These are phyloP conservation scores for Malurus elegans DNA, from an alignment of 2,113 vertebrate genomes.

Conservation along the genomic window DNA sequence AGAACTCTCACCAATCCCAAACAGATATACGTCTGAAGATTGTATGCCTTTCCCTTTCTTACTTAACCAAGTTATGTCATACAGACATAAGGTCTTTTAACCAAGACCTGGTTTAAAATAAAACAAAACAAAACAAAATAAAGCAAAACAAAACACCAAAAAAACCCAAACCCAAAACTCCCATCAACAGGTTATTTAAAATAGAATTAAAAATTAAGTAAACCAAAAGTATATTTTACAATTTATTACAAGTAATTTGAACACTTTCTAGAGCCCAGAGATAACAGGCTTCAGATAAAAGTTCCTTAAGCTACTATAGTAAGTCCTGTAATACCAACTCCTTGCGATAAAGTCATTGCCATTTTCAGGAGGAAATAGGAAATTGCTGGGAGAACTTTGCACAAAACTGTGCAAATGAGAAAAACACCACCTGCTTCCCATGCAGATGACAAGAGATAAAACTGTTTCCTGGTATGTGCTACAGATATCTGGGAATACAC, in stretches of 20 bases:
- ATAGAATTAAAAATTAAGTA: not conserved
- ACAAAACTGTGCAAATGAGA: not conserved
- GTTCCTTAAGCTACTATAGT: not conserved
- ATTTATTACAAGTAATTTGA: not conserved
- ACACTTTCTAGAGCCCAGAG: not conserved
- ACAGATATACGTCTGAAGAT: not conserved
- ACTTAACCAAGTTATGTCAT: not conserved
- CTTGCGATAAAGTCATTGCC: not conserved
- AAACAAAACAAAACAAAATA: not conserved
- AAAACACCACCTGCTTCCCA: constrained; percentile 53
- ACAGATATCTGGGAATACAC: not conserved
- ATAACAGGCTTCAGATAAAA: not conserved
- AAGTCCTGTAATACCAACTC: not conserved
- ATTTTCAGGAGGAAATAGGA: constrained; percentile 36
- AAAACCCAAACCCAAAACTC: not conserved
- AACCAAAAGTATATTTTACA: not conserved
- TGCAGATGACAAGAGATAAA: not conserved
- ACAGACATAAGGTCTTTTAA: not conserved
- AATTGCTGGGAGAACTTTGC: not conserved
- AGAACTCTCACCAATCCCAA: not conserved
- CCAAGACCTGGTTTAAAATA: not conserved
- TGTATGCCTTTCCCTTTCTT: not conserved
- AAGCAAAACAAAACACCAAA: not conserved
- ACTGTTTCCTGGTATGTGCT: not conserved
- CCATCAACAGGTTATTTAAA: not conserved